Evolutionary conservation across 2,888 invertebrate species (phyloP).

Genomic region (Schizaphis graminum): DNA sequence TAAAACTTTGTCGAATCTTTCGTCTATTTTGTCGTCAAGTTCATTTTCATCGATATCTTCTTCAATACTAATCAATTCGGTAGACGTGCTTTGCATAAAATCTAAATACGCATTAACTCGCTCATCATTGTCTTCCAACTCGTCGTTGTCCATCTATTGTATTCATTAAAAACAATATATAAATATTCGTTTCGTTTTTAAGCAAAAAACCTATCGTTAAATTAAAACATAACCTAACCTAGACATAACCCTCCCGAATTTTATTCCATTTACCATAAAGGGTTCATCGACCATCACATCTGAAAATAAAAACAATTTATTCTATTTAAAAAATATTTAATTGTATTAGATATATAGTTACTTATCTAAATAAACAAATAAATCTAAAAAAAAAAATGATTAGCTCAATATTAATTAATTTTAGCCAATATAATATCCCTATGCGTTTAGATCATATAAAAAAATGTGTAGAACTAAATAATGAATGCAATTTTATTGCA

Average conservation of each 20-base stretch:
- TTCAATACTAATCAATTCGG: background rate
- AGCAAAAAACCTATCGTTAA: background rate
- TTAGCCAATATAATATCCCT: background rate
- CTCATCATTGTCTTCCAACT: background rate
- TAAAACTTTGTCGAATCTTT: background rate
- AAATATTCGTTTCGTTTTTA: background rate
- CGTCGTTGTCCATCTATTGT: background rate
- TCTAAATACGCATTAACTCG: background rate
- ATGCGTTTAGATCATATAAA: background rate
- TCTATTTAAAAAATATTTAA: background rate
- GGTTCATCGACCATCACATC: background rate
- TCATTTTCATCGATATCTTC: background rate
- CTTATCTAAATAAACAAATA: background rate
- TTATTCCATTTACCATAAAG: background rate
- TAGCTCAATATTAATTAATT: background rate
- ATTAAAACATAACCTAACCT: background rate
- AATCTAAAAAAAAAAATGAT: background rate
- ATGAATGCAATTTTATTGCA: no score
- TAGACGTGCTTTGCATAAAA: background rate
- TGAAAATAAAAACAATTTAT: background rate
- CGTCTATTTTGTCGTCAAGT: background rate
- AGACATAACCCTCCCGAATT: background rate
- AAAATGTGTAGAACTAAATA: no score
- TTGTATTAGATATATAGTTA: background rate
- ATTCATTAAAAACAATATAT: background rate